A percentile compares a stretch with the other conserved stretches of the same genome.
Conservation (phyloP, 2,888 invertebrate genomes). For the Hemaris fuciformis region DNA sequence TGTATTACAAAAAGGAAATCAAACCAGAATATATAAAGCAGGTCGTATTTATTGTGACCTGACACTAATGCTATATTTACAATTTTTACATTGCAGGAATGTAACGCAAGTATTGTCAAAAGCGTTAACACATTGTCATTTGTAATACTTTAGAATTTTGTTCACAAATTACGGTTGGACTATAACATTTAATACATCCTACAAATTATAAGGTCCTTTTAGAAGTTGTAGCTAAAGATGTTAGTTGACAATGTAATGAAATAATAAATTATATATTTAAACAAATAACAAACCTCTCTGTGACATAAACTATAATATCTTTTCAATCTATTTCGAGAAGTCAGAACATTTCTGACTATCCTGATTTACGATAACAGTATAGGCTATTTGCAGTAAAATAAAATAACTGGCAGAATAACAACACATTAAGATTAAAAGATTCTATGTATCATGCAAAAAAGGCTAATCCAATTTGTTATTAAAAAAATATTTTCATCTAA, state of each 20-base stretch:
- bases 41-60: conserved; percentile 71
- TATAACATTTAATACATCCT: background rate
- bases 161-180: background rate
- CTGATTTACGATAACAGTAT: background rate
- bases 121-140: background rate
- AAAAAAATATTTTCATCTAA: conserved; percentile 39
- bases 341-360: background rate
- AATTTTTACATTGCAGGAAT: conserved; percentile 66
- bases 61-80: conserved; percentile 71
- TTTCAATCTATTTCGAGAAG: background rate
- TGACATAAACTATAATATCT: background rate
- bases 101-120: conserved; percentile 34
- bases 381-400: background rate
- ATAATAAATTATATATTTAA: conserved; percentile 1
- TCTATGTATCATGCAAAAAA: background rate
- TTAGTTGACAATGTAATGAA: background rate
- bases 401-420: background rate
- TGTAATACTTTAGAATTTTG: background rate
- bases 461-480: background rate
- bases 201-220: background rate
- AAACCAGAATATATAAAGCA: conserved; percentile 44
- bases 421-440: background rate
- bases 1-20: conserved; percentile 22
- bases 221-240: background rate
- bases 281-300: background rate